A percentile compares a stretch with the other conserved stretches of the same genome.
Conservation (phyloP, 2,113 vertebrate genomes). For the Oreochromis tanganicae region DNA sequence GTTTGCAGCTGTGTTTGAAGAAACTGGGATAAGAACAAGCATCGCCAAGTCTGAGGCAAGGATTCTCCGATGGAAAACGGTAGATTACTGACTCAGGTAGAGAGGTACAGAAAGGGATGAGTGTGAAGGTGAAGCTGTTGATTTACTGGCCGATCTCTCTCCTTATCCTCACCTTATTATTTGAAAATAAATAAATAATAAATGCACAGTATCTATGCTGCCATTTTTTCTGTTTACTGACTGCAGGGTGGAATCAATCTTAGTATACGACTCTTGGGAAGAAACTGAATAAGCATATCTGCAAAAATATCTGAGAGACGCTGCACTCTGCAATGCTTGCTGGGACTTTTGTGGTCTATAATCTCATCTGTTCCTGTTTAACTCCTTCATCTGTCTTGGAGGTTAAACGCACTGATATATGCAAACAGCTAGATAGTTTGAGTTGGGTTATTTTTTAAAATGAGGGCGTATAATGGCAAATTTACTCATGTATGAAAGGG, state of each 20-base stretch:
- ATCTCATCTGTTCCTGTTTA: not conserved
- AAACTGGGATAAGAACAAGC: not conserved
- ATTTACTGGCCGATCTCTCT: not conserved
- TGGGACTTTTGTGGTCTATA: not conserved
- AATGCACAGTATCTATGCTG: not conserved
- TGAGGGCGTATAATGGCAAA: not conserved
- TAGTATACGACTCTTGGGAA: not conserved
- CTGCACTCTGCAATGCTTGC: not conserved
- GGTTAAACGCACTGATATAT: not conserved
- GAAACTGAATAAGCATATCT: not conserved
- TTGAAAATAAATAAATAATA: not conserved
- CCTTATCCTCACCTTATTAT: rapidly evolving
- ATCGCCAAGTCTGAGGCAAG: not conserved
- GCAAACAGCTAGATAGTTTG: not conserved
- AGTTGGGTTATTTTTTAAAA: not conserved
- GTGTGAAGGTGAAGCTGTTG: not conserved
- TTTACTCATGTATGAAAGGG: slow-evolving; percentile 52
- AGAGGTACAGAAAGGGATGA: rapidly evolving
- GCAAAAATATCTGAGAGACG: not conserved
- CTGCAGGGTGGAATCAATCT: not conserved
- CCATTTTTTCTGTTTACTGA: not conserved
- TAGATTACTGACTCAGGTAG: not conserved
- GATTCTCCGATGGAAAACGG: not conserved
- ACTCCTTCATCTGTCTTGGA: not conserved
- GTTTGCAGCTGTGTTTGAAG: not conserved